Percentiles rank a stretch among this genome's conserved stretches.
phyloP scores from a whole-genome alignment of 2,888 invertebrate species.

The Pinctada fucata region DNA sequence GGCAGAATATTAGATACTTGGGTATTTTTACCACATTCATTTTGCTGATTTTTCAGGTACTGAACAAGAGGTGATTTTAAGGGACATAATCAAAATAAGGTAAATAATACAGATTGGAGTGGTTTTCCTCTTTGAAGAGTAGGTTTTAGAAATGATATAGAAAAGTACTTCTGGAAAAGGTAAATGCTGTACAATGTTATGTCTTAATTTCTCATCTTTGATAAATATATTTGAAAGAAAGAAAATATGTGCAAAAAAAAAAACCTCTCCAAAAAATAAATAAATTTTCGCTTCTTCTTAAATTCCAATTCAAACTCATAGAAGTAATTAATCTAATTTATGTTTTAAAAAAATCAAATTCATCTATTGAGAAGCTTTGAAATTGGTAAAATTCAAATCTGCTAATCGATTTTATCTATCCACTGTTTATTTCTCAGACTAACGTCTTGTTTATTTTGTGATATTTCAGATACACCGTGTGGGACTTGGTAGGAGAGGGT shows the following conservation, averaged over 20 bases:
- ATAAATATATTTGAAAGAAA: no score
- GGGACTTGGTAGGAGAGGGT: slow-evolving; percentile 31
- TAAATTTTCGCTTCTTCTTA: no score
- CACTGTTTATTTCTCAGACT: no score
- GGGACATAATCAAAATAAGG: slow-evolving; percentile 1
- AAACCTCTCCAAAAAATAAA: no score
- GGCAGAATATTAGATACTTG: no score
- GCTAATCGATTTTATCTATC: no score
- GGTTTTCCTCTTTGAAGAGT: not conserved
- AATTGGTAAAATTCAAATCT: no score
- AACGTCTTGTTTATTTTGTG: not conserved
- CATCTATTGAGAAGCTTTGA: not conserved
- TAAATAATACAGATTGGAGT: not conserved
- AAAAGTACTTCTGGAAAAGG: no score
- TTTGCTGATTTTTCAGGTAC: not conserved
- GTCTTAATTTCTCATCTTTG: no score
- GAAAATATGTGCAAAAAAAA: no score
- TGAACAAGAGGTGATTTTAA: not conserved
- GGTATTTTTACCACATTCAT: not conserved
- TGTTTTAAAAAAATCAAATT: not conserved
- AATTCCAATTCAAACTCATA: not conserved
- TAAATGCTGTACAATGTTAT: no score
- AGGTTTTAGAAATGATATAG: no score
- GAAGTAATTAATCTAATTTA: slow-evolving; percentile 14
- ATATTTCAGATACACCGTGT: slow-evolving; percentile 33